phyloP scores from a whole-genome alignment of 2,113 vertebrate species.

The Lamprotornis superbus region DNA sequence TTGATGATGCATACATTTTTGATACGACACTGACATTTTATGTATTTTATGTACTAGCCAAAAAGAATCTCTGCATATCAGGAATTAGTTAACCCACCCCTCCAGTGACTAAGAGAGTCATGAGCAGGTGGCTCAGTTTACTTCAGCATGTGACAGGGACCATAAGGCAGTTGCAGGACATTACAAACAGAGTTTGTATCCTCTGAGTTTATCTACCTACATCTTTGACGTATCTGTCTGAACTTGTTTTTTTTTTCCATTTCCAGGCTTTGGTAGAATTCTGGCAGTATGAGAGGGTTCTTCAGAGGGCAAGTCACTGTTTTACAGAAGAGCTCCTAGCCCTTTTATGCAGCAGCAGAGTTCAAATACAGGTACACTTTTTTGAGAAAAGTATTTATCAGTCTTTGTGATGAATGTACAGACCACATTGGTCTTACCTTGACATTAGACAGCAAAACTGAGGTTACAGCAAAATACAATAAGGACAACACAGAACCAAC shows the following conservation, averaged over 20 bases:
- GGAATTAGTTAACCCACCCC: not conserved
- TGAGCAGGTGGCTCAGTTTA: not conserved
- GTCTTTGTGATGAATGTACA: accelerated
- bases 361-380: not conserved
- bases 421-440: not conserved
- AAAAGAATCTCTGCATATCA: not conserved
- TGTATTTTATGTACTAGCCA: not conserved
- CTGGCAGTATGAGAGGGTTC: not conserved
- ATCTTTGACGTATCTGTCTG: not conserved
- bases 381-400: not conserved
- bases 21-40: not conserved
- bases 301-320: not conserved
- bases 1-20: not conserved
- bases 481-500: not conserved
- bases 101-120: not conserved
- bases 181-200: not conserved
- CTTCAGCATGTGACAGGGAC: not conserved
- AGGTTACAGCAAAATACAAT: not conserved
- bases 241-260: not conserved
- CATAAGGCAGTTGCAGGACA: not conserved
- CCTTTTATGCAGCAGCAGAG: not conserved
- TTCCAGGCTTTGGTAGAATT: not conserved
- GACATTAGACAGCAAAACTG: not conserved
- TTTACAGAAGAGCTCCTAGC: not conserved
- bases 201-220: not conserved